Evolutionary conservation across 1,140 invertebrate species (phyloP).

Genomic region (Philopotamus ludificatus): DNA sequence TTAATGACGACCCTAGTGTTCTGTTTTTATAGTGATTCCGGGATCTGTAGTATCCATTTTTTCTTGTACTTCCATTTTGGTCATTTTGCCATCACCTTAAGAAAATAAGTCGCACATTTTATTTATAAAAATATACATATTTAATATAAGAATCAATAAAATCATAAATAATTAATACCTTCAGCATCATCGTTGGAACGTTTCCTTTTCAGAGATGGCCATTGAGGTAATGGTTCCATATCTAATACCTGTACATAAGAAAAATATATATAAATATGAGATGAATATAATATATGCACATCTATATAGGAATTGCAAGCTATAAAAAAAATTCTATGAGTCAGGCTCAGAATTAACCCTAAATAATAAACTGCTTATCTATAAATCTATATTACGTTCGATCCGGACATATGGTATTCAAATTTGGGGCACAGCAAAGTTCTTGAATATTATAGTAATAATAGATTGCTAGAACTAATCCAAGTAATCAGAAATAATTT

Average conservation of each 20-base stretch:
- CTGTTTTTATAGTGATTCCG: constrained; percentile 12
- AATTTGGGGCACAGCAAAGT: too few relatives aligned
- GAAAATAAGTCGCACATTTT: not conserved
- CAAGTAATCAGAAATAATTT: too few relatives aligned
- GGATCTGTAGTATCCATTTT: constrained; percentile 49
- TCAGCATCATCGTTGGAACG: constrained; percentile 53
- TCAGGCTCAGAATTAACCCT: too few relatives aligned
- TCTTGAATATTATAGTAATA: too few relatives aligned
- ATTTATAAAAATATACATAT: not conserved
- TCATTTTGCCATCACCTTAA: constrained; percentile 50
- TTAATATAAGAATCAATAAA: not conserved
- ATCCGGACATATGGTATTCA: too few relatives aligned
- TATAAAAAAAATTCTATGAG: too few relatives aligned
- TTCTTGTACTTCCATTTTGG: constrained; percentile 51
- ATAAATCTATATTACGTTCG: too few relatives aligned
- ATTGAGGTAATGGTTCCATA: constrained; percentile 53
- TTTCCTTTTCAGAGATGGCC: constrained; percentile 55
- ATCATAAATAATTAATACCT: constrained; percentile 15
- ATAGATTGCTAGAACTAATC: too few relatives aligned
- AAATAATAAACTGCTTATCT: too few relatives aligned
- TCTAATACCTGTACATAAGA: constrained; percentile 56
- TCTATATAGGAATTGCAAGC: too few relatives aligned
- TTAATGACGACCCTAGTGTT: constrained; percentile 6
- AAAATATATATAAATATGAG: too few relatives aligned
- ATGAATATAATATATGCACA: too few relatives aligned